Conservation (phyloP, 2,797 vertebrate genomes). For the Sparus aurata region DNA sequence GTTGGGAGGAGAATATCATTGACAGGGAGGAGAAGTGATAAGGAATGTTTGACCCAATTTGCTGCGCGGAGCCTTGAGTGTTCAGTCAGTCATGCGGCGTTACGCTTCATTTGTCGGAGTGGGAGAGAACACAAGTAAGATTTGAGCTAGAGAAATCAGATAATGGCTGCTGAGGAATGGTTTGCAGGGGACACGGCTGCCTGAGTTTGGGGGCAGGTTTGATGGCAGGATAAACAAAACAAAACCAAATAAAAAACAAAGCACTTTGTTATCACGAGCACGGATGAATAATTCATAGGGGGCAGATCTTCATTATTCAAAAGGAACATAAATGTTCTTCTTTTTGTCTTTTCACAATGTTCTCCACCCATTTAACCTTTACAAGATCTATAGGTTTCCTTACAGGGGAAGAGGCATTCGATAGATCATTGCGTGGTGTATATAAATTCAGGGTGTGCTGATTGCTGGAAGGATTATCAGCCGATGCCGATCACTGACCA, state of each 20-base stretch:
- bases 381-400: conserved; percentile 5
- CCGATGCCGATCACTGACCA: too few species aligned
- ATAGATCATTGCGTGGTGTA: not conserved
- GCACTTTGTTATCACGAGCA: conserved; percentile 27
- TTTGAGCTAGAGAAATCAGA: conserved; percentile 50
- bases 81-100: conserved; percentile 57
- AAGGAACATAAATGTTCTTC: conserved; percentile 33
- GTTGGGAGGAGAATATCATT: conserved; percentile 59
- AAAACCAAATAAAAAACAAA: conserved; percentile 23
- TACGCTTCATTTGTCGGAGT: conserved; percentile 54
- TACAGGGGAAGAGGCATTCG: not conserved
- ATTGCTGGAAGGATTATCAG: too few species aligned
- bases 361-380: conserved; percentile 41
- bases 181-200: conserved; percentile 12
- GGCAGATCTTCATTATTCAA: conserved; percentile 50
- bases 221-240: conserved; percentile 53
- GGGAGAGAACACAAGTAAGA: conserved; percentile 34
- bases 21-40: conserved; percentile 57
- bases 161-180: conserved; percentile 45
- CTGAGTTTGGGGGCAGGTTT: conserved; percentile 44
- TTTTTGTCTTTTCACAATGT: conserved; percentile 17
- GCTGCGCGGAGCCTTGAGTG: conserved; percentile 39
- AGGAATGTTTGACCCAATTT: conserved; percentile 68
- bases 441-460: too few species aligned
- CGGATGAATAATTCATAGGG: conserved; percentile 69